Base-by-base conservation (phyloP, 92 coral and sea anemone species). In the Porites rus region DNA sequence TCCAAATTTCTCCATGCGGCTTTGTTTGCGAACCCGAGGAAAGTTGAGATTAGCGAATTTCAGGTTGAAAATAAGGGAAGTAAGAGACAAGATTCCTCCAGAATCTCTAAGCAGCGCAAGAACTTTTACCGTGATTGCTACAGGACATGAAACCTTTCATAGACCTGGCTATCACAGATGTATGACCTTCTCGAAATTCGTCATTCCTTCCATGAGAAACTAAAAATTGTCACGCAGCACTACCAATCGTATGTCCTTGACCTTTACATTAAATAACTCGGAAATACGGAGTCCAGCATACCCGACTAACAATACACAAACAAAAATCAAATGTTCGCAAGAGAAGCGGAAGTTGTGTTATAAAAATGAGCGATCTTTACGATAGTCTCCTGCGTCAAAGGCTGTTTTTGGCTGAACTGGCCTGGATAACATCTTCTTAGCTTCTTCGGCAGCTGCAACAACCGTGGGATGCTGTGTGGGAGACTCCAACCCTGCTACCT, bases 331-430 rank as follows among this genome's bases (percentile, higher is more conserved):
- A 91, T 69, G 62, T 21, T 77, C 16, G 91, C 87, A 46, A 93
- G 77, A 16, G 76, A 72, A 4, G 83, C 65, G 12, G 64, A 91
- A 18, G 59, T 18, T 17, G 72, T 79, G 56, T n/a, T 63, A 64
- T 91, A 86, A 74, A 46, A 25, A 8, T 85, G 68, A 75, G 77
- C 86, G 6, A 91, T 69, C 51, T 25, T 67, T 11, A 85, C 75
- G 8, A 91, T 76, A 10, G 78, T 46, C 72, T 84, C 88, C n/a
- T 70, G 67, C 16, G 73, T 43, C 58, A 93, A 19, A 10, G 96
- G 96, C 84, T 93, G 2, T 86, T 82, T 93, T 93, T 14, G 93
- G 91, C 54, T 77, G 78, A 51, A 91, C 80, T 22, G 96, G 92
- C 43, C 78, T 68, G 10, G 83, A 87, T 60, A 93, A 80, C 72